phyloP scores from a whole-genome alignment of 2,113 vertebrate genomes.

The Peromyscus californicus region DNA sequence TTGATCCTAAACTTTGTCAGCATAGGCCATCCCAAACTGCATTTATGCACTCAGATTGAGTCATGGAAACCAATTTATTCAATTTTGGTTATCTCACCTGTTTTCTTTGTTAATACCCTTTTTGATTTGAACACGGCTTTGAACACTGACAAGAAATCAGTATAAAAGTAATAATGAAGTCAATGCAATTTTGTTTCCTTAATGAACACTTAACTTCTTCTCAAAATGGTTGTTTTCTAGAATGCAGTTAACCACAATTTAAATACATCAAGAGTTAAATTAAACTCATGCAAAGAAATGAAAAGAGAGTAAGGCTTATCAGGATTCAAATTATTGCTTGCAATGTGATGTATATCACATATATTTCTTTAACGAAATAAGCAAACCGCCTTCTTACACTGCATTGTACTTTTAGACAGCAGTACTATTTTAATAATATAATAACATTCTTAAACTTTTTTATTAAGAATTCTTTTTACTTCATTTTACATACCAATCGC shows the following conservation, averaged over 20 bases:
- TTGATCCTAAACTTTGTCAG: background rate
- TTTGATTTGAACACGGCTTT: background rate
- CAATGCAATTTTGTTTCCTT: constrained; percentile 39
- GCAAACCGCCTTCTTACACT: background rate
- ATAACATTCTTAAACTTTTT: background rate
- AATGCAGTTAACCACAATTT: constrained; percentile 59
- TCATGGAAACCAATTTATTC: background rate
- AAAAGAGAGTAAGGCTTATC: background rate
- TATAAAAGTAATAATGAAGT: background rate
- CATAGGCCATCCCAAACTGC: background rate
- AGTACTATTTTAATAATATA: background rate
- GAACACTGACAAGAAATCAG: constrained; percentile 5
- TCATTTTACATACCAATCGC: too few relatives aligned
- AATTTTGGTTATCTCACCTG: background rate
- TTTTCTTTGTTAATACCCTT: background rate
- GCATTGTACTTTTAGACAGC: background rate
- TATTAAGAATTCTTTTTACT: too few relatives aligned
- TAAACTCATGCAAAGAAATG: constrained; percentile 15
- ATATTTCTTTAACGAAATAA: constrained; percentile 27
- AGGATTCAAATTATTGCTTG: constrained; percentile 28
- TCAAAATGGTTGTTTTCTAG: constrained; percentile 49
- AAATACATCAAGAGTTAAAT: constrained; percentile 54
- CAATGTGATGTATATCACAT: background rate
- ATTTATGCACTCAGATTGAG: background rate
- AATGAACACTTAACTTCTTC: constrained; percentile 15